These are phyloP conservation scores for Epinotia brunnichana DNA, from an alignment of 2,888 invertebrate genomes.

Conservation along the genomic window DNA sequence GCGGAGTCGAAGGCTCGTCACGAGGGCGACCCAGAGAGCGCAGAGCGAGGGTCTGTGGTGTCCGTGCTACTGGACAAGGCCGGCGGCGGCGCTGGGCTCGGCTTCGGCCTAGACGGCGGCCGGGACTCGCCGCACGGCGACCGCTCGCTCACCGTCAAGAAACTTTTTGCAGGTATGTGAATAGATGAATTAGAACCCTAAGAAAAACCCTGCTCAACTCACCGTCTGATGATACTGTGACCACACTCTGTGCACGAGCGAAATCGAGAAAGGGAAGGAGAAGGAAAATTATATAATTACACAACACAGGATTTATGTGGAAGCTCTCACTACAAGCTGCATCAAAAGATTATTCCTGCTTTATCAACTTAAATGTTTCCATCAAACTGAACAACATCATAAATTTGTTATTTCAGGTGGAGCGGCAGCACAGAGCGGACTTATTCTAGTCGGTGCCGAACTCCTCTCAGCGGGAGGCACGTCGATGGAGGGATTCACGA, in stretches of 20 bases:
- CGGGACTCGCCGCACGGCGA: constrained; percentile 95
- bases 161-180: constrained; percentile 93
- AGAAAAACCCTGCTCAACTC: not conserved
- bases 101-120: constrained; percentile 97
- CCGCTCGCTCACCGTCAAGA: constrained; percentile 94
- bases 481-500: constrained; percentile 92
- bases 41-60: constrained; percentile 62
- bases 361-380: not conserved
- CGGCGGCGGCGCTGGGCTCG: constrained; percentile 91
- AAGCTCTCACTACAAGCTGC: too few species aligned
- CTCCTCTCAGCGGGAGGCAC: constrained; percentile 92
- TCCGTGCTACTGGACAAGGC: constrained; percentile 82
- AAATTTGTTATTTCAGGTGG: constrained; percentile 85
- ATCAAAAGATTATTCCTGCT: not conserved
- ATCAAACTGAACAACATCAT: not conserved
- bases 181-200: not conserved
- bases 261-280: not conserved
- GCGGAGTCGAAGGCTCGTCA: constrained; percentile 76
- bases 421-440: constrained; percentile 93
- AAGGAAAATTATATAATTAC: too few species aligned
- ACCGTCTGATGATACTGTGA: not conserved
- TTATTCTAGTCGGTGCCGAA: constrained; percentile 93
- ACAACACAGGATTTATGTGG: too few species aligned
- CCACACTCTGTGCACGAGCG: not conserved
- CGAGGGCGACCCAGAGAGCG: constrained; percentile 51